A percentile compares a stretch with the other conserved stretches of the same genome.
These are phyloP conservation scores for Scaptomyza hsui DNA, from an alignment of 1,140 invertebrate species.

Conservation along the genomic window DNA sequence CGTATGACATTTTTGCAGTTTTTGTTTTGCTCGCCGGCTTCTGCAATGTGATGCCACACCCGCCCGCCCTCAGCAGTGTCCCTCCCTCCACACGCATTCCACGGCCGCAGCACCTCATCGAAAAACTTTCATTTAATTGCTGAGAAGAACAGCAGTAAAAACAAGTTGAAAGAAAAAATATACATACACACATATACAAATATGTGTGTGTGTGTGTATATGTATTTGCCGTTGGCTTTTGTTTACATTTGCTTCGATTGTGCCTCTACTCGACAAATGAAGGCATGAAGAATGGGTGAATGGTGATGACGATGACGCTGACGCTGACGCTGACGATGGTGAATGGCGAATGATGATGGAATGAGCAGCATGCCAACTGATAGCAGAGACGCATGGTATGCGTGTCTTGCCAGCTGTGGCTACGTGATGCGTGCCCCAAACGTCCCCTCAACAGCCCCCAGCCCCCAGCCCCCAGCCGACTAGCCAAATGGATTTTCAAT, in stretches of 20 bases:
- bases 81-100: neutral
- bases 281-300: constrained; percentile 27
- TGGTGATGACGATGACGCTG: neutral
- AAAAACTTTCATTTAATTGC: constrained; percentile 82
- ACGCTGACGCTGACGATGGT: constrained; percentile 10
- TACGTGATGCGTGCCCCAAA: constrained; percentile 56
- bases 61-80: neutral
- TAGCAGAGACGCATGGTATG: constrained; percentile 62
- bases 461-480: too few relatives aligned
- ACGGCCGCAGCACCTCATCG: constrained; percentile 61
- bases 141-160: constrained; percentile 51
- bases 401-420: constrained; percentile 60
- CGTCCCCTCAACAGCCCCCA: too few relatives aligned
- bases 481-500: constrained; percentile 79
- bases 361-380: constrained; percentile 37
- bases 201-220: neutral
- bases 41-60: constrained; percentile 44
- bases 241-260: constrained; percentile 78
- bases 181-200: neutral
- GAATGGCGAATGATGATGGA: constrained; percentile 44
- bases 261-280: constrained; percentile 31
- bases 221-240: constrained; percentile 70
- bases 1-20: constrained; percentile 79
- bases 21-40: constrained; percentile 81
- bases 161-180: constrained; percentile 50